phyloP scores from a whole-genome alignment of 2,113 vertebrate species.

The Forbesichthys papilliferus region DNA sequence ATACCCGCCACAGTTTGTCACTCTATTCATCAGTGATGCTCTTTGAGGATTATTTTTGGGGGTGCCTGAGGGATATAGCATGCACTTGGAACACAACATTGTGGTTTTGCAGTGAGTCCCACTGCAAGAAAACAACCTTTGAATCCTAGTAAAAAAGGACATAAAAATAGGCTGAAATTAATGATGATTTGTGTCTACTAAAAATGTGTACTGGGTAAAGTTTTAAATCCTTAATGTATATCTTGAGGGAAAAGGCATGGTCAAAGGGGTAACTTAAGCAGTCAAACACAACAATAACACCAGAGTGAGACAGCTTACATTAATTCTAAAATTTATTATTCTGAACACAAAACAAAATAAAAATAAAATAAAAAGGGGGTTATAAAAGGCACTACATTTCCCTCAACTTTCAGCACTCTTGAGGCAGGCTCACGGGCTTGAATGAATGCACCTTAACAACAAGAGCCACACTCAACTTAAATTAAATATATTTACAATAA shows the following conservation, averaged over 20 bases:
- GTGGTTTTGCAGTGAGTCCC: not conserved
- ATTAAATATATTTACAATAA: slow-evolving; percentile 86
- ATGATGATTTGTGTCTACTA: slow-evolving; percentile 20
- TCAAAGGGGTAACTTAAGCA: not conserved
- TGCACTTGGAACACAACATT: slow-evolving; percentile 46
- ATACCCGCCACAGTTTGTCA: slow-evolving; percentile 57
- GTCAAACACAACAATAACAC: slow-evolving; percentile 33
- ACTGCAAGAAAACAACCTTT: not conserved
- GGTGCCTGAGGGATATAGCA: slow-evolving; percentile 54
- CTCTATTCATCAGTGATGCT: slow-evolving; percentile 72
- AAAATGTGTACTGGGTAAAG: not conserved
- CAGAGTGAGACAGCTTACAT: slow-evolving; percentile 35
- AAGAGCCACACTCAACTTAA: slow-evolving; percentile 64
- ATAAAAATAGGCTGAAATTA: slow-evolving; percentile 15
- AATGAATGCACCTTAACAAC: slow-evolving; percentile 61
- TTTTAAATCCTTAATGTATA: too few relatives aligned
- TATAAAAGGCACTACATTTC: slow-evolving; percentile 76
- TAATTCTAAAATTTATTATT: slow-evolving; percentile 73
- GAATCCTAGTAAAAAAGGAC: slow-evolving; percentile 18
- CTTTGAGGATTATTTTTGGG: slow-evolving; percentile 71
- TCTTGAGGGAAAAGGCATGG: too few relatives aligned
- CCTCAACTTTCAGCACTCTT: slow-evolving; percentile 47
- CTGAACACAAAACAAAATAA: slow-evolving; percentile 37
- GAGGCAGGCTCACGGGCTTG: slow-evolving; percentile 3
- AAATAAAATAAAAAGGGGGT: not conserved